A percentile compares a stretch with the other conserved stretches of the same genome.
These are phyloP conservation scores for Pycnonotus jocosus DNA, from an alignment of 2,113 vertebrate species.

Conservation along the genomic window DNA sequence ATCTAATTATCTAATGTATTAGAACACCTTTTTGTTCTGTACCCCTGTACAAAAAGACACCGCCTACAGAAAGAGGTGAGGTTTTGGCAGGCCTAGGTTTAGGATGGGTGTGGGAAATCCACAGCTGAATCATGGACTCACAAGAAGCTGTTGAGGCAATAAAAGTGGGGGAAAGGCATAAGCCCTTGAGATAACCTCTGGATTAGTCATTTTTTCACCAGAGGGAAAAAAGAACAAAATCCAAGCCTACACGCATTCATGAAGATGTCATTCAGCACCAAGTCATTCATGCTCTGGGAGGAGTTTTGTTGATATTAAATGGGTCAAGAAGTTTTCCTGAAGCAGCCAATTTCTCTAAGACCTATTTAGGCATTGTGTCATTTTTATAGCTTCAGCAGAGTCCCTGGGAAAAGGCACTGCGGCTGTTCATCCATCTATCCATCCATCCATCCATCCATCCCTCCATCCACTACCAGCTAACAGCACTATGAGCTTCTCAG, in stretches of 20 bases:
- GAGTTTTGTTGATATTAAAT: background rate
- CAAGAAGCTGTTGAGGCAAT: constrained; percentile 3
- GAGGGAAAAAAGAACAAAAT: background rate
- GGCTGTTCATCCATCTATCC: background rate
- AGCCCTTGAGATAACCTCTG: background rate
- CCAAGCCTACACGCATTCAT: background rate
- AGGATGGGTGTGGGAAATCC: constrained; percentile 18
- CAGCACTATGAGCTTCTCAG: background rate
- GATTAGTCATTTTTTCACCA: background rate
- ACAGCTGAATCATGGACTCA: constrained; percentile 5
- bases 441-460: background rate
- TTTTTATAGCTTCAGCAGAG: background rate
- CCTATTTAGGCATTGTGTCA: background rate
- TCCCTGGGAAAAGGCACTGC: background rate
- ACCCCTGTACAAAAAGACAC: background rate
- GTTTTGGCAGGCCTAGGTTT: background rate
- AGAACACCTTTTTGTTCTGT: background rate
- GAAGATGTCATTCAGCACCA: constrained; percentile 6
- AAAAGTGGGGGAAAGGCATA: background rate
- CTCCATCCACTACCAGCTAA: background rate
- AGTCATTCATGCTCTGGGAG: background rate
- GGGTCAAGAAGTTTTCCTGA: background rate
- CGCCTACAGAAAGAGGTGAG: constrained; percentile 23
- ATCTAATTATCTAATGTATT: background rate
- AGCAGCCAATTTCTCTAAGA: background rate